Percentiles rank a stretch among this genome's conserved stretches.
phyloP scores from a whole-genome alignment of 2,113 vertebrate genomes.

The Ginglymostoma cirratum region DNA sequence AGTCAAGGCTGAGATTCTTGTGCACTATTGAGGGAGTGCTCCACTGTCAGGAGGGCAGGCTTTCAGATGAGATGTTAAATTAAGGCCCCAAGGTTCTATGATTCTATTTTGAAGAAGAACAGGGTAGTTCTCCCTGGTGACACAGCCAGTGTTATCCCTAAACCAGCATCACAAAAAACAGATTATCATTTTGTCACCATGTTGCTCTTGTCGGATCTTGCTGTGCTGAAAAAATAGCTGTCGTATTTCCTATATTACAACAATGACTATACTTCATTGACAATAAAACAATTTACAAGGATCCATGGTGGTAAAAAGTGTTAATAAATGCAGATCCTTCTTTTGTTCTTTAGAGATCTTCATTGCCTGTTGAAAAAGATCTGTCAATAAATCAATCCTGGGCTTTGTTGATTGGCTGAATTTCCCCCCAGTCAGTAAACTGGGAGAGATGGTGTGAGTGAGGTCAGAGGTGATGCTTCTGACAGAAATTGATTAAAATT shows the following conservation, averaged over 20 bases:
- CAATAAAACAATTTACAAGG: background rate
- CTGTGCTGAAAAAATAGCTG: background rate
- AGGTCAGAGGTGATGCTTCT: background rate
- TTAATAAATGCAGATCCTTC: background rate
- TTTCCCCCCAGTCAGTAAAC: background rate
- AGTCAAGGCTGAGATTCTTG: too few species aligned
- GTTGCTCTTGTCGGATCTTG: background rate
- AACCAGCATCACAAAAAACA: background rate
- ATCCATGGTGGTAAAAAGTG: background rate
- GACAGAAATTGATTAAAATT: background rate
- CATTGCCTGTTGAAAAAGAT: background rate
- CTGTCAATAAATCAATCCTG: too few species aligned
- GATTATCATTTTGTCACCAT: background rate
- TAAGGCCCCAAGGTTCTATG: too few species aligned
- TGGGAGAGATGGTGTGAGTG: background rate
- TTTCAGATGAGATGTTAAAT: too few species aligned
- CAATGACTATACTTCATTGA: background rate
- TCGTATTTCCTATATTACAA: background rate
- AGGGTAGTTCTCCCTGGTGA: too few species aligned
- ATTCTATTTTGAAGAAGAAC: too few species aligned
- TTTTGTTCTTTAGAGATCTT: background rate
- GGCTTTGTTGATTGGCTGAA: background rate
- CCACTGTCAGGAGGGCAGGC: too few species aligned
- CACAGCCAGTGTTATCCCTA: background rate
- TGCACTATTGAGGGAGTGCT: too few species aligned